Conservation (phyloP, 2,797 vertebrate genomes). For the Lagodon rhomboides region DNA sequence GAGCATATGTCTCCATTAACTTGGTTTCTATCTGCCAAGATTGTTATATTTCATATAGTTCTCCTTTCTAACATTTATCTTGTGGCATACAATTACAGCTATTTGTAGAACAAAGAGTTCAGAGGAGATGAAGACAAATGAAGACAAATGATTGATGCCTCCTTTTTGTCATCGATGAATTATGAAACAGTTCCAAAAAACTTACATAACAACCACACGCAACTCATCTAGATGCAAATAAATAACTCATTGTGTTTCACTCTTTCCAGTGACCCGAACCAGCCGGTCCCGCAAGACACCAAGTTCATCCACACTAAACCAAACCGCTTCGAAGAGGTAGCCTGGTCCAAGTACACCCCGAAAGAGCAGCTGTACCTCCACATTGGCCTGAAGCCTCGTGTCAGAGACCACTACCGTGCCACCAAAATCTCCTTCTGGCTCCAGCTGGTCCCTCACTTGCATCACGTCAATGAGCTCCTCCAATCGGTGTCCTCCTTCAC, state of each 20-base stretch:
- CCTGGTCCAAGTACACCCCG: conserved; percentile 98
- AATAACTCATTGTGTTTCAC: conserved; percentile 10
- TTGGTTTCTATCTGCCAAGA: background rate
- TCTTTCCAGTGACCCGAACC: conserved; percentile 92
- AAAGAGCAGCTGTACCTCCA: conserved; percentile 98
- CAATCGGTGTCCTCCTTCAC: conserved; percentile 97
- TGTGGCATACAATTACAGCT: conserved; percentile 1
- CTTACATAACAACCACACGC: conserved; percentile 7
- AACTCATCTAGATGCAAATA: background rate
- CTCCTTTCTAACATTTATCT: background rate
- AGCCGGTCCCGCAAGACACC: conserved; percentile 97
- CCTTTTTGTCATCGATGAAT: conserved; percentile 8
- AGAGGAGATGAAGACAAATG: conserved; percentile 11
- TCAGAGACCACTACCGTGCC: conserved; percentile 95
- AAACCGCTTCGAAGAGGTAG: conserved; percentile 98
- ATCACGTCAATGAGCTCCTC: conserved; percentile 96
- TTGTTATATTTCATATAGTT: background rate
- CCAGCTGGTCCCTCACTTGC: conserved; percentile 95
- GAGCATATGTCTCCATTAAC: no score
- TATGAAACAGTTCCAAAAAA: background rate
- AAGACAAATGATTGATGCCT: conserved; percentile 18
- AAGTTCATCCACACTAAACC: conserved; percentile 99
- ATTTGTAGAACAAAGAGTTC: conserved; percentile 16
- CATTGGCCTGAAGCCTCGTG: conserved; percentile 95
- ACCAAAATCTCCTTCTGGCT: conserved; percentile 99